Percentiles rank a stretch among this genome's conserved stretches.
These are phyloP conservation scores for Amphipoea oculea DNA, from an alignment of 2,888 invertebrate species.

Conservation along the genomic window DNA sequence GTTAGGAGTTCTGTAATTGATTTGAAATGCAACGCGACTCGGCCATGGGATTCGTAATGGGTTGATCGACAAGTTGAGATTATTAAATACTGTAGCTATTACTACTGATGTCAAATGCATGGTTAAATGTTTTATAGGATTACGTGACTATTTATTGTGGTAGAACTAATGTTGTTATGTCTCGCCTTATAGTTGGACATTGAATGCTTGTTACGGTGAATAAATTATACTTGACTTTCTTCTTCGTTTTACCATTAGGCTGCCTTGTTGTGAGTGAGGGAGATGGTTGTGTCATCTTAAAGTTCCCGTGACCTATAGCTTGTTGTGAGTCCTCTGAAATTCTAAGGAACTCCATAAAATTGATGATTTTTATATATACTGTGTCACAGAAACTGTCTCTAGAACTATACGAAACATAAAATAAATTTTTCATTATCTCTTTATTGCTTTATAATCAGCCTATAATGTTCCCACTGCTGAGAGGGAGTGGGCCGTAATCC, in stretches of 20 bases:
- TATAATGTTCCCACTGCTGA: no score
- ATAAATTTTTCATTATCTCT: not conserved
- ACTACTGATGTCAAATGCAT: constrained; percentile 40
- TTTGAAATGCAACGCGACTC: constrained; percentile 68
- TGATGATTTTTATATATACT: not conserved
- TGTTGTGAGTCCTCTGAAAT: no score
- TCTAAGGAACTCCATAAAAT: no score
- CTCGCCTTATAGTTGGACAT: not conserved
- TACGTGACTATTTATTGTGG: constrained; percentile 55
- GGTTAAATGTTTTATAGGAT: constrained; percentile 57
- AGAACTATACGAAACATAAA: not conserved
- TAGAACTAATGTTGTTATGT: constrained; percentile 23
- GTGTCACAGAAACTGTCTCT: not conserved
- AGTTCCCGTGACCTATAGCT: no score
- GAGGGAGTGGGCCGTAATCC: no score
- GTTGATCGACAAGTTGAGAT: constrained; percentile 67
- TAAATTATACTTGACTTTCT: not conserved
- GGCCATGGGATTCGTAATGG: constrained; percentile 55
- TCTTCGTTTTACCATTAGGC: not conserved
- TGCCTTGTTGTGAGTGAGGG: not conserved
- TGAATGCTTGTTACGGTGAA: constrained; percentile 3
- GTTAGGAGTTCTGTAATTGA: constrained; percentile 69
- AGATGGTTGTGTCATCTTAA: not conserved
- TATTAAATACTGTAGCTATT: constrained; percentile 60
- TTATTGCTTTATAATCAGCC: no score